These are phyloP conservation scores for Eubasilissa splendida DNA, from an alignment of 2,888 invertebrate species.

Conservation along the genomic window DNA sequence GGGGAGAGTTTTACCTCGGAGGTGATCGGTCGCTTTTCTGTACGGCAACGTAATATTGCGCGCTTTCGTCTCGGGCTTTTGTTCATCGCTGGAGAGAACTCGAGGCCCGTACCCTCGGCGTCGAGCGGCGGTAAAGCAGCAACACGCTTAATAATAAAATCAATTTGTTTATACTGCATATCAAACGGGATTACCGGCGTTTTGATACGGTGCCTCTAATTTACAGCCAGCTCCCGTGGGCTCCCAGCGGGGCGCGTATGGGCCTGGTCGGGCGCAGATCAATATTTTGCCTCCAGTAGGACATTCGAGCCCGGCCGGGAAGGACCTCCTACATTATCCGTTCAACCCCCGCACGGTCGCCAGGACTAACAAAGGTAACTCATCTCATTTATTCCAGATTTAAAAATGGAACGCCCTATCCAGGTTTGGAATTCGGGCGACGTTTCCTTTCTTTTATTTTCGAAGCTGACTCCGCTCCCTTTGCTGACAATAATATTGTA, in stretches of 20 bases:
- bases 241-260: background rate
- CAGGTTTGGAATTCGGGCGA: background rate
- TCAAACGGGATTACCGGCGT: background rate
- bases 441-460: background rate
- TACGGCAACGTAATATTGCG: background rate
- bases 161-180: background rate
- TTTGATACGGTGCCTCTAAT: background rate
- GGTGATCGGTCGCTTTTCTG: background rate
- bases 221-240: background rate
- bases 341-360: slow-evolving; percentile 13
- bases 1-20: background rate
- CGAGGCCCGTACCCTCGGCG: background rate
- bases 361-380: slow-evolving; percentile 42
- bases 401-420: slow-evolving; percentile 18
- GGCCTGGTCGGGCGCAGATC: slow-evolving; percentile 43
- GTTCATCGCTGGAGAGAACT: slow-evolving; percentile 3
- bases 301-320: slow-evolving; percentile 37
- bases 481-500: background rate
- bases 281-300: slow-evolving; percentile 43
- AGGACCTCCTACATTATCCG: slow-evolving; percentile 22
- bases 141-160: background rate
- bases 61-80: background rate
- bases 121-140: background rate
- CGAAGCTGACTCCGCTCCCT: background rate
- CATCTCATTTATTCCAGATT: background rate